Conservation (phyloP, 1,140 invertebrate genomes). For the Stegodyphus mimosarum region DNA sequence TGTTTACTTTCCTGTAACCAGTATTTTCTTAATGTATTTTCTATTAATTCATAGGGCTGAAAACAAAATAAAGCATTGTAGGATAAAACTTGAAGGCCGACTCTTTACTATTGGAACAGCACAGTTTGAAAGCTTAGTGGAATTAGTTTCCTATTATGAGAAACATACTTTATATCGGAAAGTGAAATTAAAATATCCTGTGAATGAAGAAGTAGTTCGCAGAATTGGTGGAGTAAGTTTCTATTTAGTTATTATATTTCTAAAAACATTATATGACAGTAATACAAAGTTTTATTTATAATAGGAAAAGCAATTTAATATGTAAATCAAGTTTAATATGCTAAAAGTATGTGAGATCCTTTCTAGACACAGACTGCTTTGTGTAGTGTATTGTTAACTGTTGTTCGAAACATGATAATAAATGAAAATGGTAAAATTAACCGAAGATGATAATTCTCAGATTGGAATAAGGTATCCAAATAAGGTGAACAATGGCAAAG, state of each 20-base stretch:
- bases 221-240: conserved; percentile 56
- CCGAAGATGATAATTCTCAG: too few species aligned
- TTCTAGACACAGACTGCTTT: too few species aligned
- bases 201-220: conserved; percentile 77
- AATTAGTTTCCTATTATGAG: conserved; percentile 91
- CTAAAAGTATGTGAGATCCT: too few species aligned
- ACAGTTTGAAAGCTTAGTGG: conserved; percentile 93
- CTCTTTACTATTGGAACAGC: conserved; percentile 89
- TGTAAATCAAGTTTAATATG: too few species aligned
- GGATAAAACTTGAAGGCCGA: conserved; percentile 90
- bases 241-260: background rate
- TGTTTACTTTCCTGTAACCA: background rate
- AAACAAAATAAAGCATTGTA: conserved; percentile 94
- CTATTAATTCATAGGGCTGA: conserved; percentile 77
- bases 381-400: too few species aligned
- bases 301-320: background rate
- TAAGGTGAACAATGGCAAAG: too few species aligned
- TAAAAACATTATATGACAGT: background rate
- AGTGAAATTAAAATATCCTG: conserved; percentile 86
- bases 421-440: too few species aligned
- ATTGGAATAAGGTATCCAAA: too few species aligned
- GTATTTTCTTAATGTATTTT: background rate
- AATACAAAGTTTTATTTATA: background rate
- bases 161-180: conserved; percentile 89
- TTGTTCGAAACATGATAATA: too few species aligned